Conservation (phyloP, 2,888 invertebrate species). For the Ectemnius cavifrons region DNA sequence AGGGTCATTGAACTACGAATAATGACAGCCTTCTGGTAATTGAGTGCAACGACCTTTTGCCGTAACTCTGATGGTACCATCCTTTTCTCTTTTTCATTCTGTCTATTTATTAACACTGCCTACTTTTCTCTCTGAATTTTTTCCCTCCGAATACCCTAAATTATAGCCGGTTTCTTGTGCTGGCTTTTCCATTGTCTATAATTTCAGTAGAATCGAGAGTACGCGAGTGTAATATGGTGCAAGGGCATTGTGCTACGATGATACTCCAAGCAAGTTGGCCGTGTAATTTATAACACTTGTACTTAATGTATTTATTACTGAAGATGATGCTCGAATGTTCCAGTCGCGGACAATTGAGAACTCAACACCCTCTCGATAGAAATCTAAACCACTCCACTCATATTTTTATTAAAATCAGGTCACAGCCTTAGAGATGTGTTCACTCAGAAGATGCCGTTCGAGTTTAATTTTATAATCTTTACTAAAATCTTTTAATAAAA, state of each 20-base stretch:
- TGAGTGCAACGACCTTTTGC: slow-evolving; percentile 51
- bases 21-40: slow-evolving; percentile 32
- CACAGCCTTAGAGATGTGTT: too few species aligned
- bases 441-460: too few species aligned
- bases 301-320: slow-evolving; percentile 15
- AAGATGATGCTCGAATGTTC: not conserved
- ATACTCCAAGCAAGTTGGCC: slow-evolving; percentile 28
- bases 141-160: not conserved
- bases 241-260: slow-evolving; percentile 41
- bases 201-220: slow-evolving; percentile 26
- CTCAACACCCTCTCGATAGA: too few species aligned
- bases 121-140: slow-evolving; percentile 15
- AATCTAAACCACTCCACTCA: too few species aligned
- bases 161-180: slow-evolving; percentile 16
- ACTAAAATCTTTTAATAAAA: too few species aligned
- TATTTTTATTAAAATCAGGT: too few species aligned
- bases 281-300: slow-evolving; percentile 10
- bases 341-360: too few species aligned
- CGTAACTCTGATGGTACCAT: slow-evolving; percentile 42
- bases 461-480: too few species aligned
- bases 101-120: slow-evolving; percentile 7
- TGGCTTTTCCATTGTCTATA: slow-evolving; percentile 19
- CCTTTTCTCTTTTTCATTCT: slow-evolving; percentile 21
- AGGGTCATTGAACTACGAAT: slow-evolving; percentile 35
- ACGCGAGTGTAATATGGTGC: slow-evolving; percentile 23